Conservation (phyloP, 1,140 invertebrate genomes). For the Heliothis virescens region DNA sequence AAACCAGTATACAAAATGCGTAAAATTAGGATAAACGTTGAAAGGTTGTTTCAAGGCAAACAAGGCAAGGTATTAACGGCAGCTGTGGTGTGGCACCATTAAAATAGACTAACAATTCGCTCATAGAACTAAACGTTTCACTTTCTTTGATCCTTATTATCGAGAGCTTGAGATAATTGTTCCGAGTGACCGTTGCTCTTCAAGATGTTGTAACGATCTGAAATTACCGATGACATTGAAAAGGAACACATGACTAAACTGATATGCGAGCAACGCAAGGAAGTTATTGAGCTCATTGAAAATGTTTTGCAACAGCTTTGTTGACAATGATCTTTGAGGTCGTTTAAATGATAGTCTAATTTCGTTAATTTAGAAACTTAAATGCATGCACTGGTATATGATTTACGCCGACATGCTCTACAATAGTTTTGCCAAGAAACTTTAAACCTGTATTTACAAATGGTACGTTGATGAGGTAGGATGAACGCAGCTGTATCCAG, state of each 20-base stretch:
- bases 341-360: conserved; percentile 49
- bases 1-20: neutral
- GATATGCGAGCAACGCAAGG: conserved; percentile 47
- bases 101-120: conserved; percentile 37
- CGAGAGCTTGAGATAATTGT: conserved; percentile 18
- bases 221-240: conserved; percentile 44
- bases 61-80: conserved; percentile 48
- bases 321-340: conserved; percentile 47
- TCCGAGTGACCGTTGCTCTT: neutral
- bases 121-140: conserved; percentile 12
- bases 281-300: conserved; percentile 62
- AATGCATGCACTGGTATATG: neutral
- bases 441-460: conserved; percentile 25
- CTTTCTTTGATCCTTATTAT: conserved; percentile 25
- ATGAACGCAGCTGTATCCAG: conserved; percentile 47
- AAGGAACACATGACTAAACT: conserved; percentile 36
- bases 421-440: conserved; percentile 36
- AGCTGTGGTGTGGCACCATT: conserved; percentile 38
- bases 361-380: conserved; percentile 38
- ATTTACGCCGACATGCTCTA: conserved; percentile 31
- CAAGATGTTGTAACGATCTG: neutral
- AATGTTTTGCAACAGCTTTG: conserved; percentile 50
- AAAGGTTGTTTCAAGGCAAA: conserved; percentile 52
- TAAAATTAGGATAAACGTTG: conserved; percentile 24
- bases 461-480: conserved; percentile 34